Evolutionary conservation across 2,888 invertebrate species (phyloP).

Genomic region (Chrysomela aeneicollis): DNA sequence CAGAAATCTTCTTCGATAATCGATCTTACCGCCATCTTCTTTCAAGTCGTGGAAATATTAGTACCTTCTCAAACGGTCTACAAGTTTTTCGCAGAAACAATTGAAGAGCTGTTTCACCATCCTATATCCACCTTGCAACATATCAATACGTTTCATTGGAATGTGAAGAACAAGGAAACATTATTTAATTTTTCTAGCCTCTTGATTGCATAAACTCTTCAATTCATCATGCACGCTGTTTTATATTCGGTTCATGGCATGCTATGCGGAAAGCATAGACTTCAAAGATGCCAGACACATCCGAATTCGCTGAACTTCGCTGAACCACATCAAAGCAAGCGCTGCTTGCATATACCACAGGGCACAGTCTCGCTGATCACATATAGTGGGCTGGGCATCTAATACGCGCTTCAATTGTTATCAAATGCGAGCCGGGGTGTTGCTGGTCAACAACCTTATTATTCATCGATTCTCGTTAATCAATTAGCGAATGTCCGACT

Average conservation of each 20-base stretch:
- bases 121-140: too few species aligned
- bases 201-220: too few species aligned
- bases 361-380: neutral
- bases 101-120: too few species aligned
- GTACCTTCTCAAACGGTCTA: too few species aligned
- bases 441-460: constrained; percentile 18
- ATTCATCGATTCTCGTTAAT: constrained; percentile 13
- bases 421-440: neutral
- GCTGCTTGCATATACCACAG: neutral
- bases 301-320: neutral
- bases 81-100: too few species aligned
- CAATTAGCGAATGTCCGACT: constrained; percentile 11
- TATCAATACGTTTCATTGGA: too few species aligned
- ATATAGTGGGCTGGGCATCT: neutral
- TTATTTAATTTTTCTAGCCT: too few species aligned
- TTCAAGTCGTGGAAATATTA: too few species aligned
- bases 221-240: neutral
- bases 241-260: neutral
- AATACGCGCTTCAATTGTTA: constrained; percentile 2
- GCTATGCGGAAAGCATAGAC: neutral
- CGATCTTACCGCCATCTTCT: too few species aligned
- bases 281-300: neutral
- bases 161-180: too few species aligned
- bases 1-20: too few species aligned
- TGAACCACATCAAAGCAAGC: neutral